These are phyloP conservation scores for Hippotragus niger DNA, from an alignment of 2,113 vertebrate genomes.

Conservation along the genomic window DNA sequence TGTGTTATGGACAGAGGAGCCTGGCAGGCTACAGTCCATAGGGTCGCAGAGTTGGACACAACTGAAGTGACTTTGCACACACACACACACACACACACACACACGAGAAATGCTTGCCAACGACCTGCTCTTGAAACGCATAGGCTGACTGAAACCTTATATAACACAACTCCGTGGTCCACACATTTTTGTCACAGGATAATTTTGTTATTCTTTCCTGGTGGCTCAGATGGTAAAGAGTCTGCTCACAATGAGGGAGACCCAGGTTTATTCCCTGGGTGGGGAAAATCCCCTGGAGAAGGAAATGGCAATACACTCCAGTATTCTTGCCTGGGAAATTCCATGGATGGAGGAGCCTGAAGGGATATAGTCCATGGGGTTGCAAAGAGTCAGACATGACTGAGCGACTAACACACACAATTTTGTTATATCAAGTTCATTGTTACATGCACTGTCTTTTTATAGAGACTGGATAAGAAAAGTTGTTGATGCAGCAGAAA, in stretches of 20 bases:
- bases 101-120: not conserved
- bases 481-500: not conserved
- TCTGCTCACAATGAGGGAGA: not conserved
- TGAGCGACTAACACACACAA: not conserved
- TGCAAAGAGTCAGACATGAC: not conserved
- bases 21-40: not conserved
- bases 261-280: not conserved
- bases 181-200: not conserved
- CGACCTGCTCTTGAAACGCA: not conserved
- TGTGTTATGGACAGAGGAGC: not conserved
- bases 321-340: not conserved
- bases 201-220: not conserved
- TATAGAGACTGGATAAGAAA: not conserved
- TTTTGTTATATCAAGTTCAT: not conserved
- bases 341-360: not conserved
- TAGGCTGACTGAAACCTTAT: not conserved
- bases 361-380: not conserved
- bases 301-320: not conserved
- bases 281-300: not conserved
- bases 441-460: not conserved
- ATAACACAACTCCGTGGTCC: not conserved
- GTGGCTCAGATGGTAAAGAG: not conserved
- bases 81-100: not conserved
- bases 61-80: not conserved
- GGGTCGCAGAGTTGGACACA: not conserved